Base-by-base conservation (phyloP, 1,140 invertebrate species). In the Pinna nobilis region DNA sequence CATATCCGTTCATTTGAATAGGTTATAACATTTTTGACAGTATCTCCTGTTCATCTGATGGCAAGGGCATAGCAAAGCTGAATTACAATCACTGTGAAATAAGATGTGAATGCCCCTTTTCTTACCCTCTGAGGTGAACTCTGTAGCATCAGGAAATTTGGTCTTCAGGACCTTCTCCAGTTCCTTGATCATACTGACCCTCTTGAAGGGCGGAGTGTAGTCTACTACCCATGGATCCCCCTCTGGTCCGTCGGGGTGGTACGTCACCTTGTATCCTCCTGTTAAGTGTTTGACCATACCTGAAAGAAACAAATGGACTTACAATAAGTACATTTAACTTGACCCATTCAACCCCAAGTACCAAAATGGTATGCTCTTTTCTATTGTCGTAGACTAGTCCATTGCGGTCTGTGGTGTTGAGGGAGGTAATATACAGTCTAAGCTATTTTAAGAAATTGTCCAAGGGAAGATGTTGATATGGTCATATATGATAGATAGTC, bases 131-230 rank as follows among this genome's bases (percentile, higher is more conserved):
- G 88, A 90, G 60, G 87, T 70, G 37, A 93, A 86, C 30, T 89
- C 78, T 44, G 86, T 84, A 32, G 92, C 87, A 33, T 92, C 84
- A 0, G 98, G 98, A 49, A 99, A 92, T 89, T 97, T 96, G 0
- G 94, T 92, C 69, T 94, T 93, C 1, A 98, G 86, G 55, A 91
- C 90, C 83, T 94, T 93, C 89, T 99, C 98, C 13, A 99, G 90
- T 4, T 95, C 95, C 33, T 94, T 91, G 71, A 99, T 93, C 96
- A 99, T 99, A 18, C 93, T 91, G 4, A 99, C 90, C 77, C 96
- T 91, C 79, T 93, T 95, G 89, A 99, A 99, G 18, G 98, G 98
- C 57, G 98, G 98, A 23, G 97, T 98, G 85, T 99, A 99, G 88
- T 99, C 98, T 63, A 99, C 93, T 88, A 97, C 95, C 71, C 84